Evolutionary conservation across 2,113 vertebrate genomes (phyloP), one percentile per base, ranked within the genome.

Genomic region (Ptychochromis oligacanthus): DNA sequence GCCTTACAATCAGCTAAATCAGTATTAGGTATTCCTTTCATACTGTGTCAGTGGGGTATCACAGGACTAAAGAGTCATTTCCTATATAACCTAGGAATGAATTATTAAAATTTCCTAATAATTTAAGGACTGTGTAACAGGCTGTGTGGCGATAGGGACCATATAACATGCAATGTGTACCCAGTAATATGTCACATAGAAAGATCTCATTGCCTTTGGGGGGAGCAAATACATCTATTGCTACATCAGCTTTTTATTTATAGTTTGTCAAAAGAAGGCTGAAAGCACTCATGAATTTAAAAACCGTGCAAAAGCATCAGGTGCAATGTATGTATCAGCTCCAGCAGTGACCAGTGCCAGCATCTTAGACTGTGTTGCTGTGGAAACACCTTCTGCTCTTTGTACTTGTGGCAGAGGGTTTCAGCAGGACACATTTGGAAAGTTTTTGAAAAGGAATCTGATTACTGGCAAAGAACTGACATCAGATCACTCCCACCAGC

Each of bases 401-500:
- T 64, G 77, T 61, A 24, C 77, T 60, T 6, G 59, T 7, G 72
- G 54, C 2, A 5, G 18, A 24, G 22, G 34, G 18, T 31, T 76
- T 76, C 83, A 79, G 75, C 34, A 17, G 57, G 28, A 75, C 22
- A n/a, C 67, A 82, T 49, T 59, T 26, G 79, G 52, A 54, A 72
- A 67, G 43, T 80, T 81, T n/a, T 84, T 85, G 24, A 62, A 83
- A 84, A 62, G 43, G 74, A 79, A 75, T 87, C 36, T 57, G 59
- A 80, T 80, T 22, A 77, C 34, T 28, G 34, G 49, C 52, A 70
- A 36, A 77, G 82, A 80, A 70, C 64, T 54, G 46, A 54, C 67
- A 72, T 72, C 67, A 72, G 54, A 72, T 72, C 26, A 72, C 46
- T 54, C 18, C 67, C 46, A 54, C 67, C 46, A 54, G 46, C n/a